Evolutionary conservation across 1,140 invertebrate species (phyloP), one percentile per base, ranked within the genome.

Genomic region (Protaetia brevitarsis): DNA sequence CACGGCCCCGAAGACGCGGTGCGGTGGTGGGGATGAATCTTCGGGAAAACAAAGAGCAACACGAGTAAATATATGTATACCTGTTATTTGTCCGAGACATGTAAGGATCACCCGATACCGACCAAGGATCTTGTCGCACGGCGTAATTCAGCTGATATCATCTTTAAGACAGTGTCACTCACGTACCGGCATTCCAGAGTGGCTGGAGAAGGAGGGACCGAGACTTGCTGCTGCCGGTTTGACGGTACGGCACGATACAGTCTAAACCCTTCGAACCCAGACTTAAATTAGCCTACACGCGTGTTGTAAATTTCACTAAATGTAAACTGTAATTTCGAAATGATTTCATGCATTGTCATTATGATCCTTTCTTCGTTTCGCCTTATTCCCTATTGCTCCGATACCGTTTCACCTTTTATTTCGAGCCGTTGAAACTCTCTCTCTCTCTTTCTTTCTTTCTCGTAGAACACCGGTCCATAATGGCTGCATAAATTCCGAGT

Each of bases 21-120:
- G 13, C 13, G 8, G 16, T 8, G 6, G 13, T 23, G 8, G 13
- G 13, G 41, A 6, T 23, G 5, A 23, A 23, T 19, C 4, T n/a
- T n/a, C n/a, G n/a, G n/a, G 41, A 51, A 51, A 51, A 51, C 41
- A 51, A 51, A 51, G 13, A n/a, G n/a, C n/a, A 51, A 51, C 41
- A 19, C 41, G 19, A 51, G 41, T 51, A 51, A 51, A 51, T 51
- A 51, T 51, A n/a, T n/a, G n/a, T n/a, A 51, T 51, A 51, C 41
- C 41, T 51, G 41, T 51, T 51, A 51, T 51, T 51, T 51, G 41
- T 51, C 41, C 41, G 41, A 51, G 41, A 51, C 41, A 51, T 51
- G 41, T 51, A 51, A 51, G 41, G 41, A 51, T 51, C 41, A 51
- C 41, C 41, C 19, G 41, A 51, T 51, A 51, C 41, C 19, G 41